Percentiles rank a stretch among this genome's conserved stretches.
Conservation (phyloP, 2,113 vertebrate species). For the Setophaga kirtlandii region DNA sequence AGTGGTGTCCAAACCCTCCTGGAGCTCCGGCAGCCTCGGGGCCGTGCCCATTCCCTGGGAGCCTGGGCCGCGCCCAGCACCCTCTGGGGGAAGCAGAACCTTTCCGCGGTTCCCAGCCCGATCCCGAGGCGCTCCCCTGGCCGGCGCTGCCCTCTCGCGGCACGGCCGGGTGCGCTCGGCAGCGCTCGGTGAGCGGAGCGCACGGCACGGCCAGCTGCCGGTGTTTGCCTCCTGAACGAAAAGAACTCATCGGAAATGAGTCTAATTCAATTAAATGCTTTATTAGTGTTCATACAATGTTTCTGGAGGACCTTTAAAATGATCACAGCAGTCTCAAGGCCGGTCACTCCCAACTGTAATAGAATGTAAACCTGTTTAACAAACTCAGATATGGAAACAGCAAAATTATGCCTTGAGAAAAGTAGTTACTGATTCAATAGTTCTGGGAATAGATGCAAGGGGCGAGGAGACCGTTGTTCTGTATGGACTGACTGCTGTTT, state of each 20-base stretch:
- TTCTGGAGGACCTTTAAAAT: background rate
- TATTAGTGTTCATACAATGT: too few relatives aligned
- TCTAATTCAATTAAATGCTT: background rate
- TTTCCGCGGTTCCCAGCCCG: rapidly evolving
- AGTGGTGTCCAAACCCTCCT: background rate
- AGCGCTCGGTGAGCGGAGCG: background rate
- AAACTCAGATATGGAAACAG: background rate
- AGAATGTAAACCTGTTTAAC: background rate
- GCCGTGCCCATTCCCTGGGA: background rate
- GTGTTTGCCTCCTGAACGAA: background rate
- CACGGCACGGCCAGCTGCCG: background rate
- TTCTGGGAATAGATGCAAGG: background rate
- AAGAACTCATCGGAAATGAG: background rate
- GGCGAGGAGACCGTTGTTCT: background rate
- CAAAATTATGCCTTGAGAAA: background rate
- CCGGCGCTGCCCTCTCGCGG: background rate
- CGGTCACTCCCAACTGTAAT: background rate
- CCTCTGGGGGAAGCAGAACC: background rate
- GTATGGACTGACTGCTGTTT: background rate
- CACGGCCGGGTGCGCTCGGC: background rate
- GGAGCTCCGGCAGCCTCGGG: background rate
- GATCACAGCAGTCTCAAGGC: background rate
- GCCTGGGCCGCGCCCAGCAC: background rate
- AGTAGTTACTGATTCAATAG: background rate
- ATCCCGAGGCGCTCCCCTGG: background rate